Conservation (phyloP, 2,888 invertebrate species). For the Sceliomorpha sp. region DNA sequence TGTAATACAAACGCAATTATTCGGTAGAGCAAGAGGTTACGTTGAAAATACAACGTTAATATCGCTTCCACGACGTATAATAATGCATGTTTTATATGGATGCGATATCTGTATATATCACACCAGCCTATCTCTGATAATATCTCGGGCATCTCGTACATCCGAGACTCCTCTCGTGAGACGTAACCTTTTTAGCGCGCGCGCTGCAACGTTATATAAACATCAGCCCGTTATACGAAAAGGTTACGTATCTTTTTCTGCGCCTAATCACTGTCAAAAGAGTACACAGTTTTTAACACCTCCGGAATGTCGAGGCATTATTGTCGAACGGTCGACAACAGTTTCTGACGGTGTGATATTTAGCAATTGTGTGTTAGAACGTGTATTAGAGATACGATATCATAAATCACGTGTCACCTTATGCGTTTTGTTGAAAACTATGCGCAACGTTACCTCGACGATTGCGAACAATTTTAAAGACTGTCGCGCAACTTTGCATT, state of each 20-base stretch:
- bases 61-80: slow-evolving; percentile 2
- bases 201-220: slow-evolving; percentile 43
- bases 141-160: slow-evolving; percentile 37
- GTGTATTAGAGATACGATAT: too few relatives aligned
- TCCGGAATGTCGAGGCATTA: too few relatives aligned
- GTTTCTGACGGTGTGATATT: not conserved
- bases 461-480: too few relatives aligned
- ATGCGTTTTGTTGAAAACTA: too few relatives aligned
- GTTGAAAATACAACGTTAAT: slow-evolving; percentile 5
- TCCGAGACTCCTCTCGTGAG: slow-evolving; percentile 24
- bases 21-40: not conserved
- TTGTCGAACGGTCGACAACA: too few relatives aligned
- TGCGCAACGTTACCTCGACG: too few relatives aligned
- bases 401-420: too few relatives aligned
- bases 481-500: too few relatives aligned
- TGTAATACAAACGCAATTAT: not conserved
- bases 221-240: slow-evolving; percentile 42
- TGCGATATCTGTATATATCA: slow-evolving; percentile 30
- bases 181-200: slow-evolving; percentile 30
- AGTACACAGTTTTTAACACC: slow-evolving; percentile 35
- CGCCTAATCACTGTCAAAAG: slow-evolving; percentile 42
- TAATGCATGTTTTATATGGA: slow-evolving; percentile 19
- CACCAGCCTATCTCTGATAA: slow-evolving; percentile 24
- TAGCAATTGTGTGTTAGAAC: too few relatives aligned
- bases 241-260: slow-evolving; percentile 38